phyloP scores from a whole-genome alignment of 1,140 invertebrate genomes.

The Ctenoplectra terminalis region DNA sequence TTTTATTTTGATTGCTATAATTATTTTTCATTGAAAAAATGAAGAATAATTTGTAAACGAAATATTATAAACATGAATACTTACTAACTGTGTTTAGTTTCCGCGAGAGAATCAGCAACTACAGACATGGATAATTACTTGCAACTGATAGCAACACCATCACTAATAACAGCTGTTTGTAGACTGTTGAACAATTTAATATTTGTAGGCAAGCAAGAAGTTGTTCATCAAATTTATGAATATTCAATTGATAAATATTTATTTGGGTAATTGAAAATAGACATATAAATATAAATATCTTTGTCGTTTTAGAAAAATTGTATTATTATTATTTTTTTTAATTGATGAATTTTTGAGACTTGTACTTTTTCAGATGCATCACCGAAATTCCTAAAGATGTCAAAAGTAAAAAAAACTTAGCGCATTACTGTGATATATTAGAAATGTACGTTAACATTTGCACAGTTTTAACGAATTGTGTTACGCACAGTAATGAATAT shows the following conservation, averaged over 20 bases:
- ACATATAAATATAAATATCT: too few species aligned
- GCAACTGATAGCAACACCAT: constrained; percentile 79
- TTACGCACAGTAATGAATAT: constrained; percentile 76
- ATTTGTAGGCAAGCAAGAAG: constrained; percentile 75
- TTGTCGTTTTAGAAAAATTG: too few species aligned
- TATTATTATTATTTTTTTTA: too few species aligned
- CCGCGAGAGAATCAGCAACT: constrained; percentile 61
- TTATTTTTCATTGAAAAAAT: not conserved
- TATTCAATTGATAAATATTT: constrained; percentile 78
- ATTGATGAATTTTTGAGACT: too few species aligned
- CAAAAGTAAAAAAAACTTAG: constrained; percentile 71
- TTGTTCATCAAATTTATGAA: constrained; percentile 76
- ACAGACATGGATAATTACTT: constrained; percentile 64
- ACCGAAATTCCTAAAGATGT: constrained; percentile 72
- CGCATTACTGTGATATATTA: constrained; percentile 80
- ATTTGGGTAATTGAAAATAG: constrained; percentile 65
- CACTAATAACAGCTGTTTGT: constrained; percentile 79
- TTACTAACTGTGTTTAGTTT: constrained; percentile 53
- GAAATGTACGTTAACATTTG: constrained; percentile 83
- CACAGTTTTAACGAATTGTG: constrained; percentile 78
- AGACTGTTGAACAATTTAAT: constrained; percentile 81
- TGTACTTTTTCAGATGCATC: constrained; percentile 75
- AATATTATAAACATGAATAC: not conserved
- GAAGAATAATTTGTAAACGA: not conserved
- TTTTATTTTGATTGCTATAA: not conserved